A percentile compares a stretch with the other conserved stretches of the same genome.
Evolutionary conservation across 2,797 vertebrate species (phyloP).

Genomic region (Notolepis coatsorum): DNA sequence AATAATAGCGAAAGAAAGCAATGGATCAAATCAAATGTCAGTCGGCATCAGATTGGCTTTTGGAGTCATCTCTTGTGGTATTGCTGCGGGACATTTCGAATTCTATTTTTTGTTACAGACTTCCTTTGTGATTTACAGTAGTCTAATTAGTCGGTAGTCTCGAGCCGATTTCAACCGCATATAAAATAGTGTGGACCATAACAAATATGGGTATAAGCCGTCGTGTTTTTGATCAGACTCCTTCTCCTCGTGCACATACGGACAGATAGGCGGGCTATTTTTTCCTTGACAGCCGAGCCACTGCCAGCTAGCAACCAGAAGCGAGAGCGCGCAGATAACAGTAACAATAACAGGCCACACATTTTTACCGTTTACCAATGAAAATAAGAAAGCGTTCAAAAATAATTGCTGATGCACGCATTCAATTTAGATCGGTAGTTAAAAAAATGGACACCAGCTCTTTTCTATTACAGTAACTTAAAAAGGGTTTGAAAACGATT

Average conservation of each 20-base stretch:
- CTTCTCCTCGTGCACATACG: constrained; percentile 37
- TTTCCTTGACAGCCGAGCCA: constrained; percentile 70
- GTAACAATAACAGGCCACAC: constrained; percentile 35
- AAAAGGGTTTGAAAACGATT: background rate
- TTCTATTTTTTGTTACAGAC: background rate
- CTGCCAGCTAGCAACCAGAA: constrained; percentile 21
- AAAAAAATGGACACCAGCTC: constrained; percentile 1
- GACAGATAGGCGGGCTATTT: constrained; percentile 59
- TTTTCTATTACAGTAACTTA: background rate
- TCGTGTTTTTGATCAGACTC: constrained; percentile 31
- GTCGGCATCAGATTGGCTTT: too few relatives aligned
- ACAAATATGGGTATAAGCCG: constrained; percentile 1
- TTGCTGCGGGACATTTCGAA: background rate
- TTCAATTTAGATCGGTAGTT: background rate
- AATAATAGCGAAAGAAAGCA: background rate
- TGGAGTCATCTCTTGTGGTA: background rate
- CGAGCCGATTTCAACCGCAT: background rate
- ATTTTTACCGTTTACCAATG: constrained; percentile 6
- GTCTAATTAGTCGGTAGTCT: constrained; percentile 14
- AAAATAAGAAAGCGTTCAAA: constrained; percentile 51
- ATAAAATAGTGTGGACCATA: constrained; percentile 32
- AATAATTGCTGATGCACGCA: background rate
- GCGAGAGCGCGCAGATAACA: constrained; percentile 55
- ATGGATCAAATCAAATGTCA: background rate
- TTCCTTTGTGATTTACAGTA: constrained; percentile 13